Evolutionary conservation across 2,797 vertebrate species (phyloP).

Genomic region (Setipinna tenuifilis): DNA sequence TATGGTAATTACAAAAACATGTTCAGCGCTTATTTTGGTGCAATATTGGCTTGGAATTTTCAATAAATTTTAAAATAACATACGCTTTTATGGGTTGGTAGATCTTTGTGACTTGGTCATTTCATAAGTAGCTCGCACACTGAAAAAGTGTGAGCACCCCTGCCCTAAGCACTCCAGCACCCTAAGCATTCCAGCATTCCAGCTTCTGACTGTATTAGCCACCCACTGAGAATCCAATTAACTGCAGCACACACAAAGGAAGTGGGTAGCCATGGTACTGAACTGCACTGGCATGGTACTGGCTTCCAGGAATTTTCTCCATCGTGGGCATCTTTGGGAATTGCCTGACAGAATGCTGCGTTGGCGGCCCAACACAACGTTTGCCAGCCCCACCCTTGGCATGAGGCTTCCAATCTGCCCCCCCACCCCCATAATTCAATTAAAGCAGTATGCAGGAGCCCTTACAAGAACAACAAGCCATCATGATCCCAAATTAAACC

Average conservation of each 20-base stretch:
- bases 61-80: too few species aligned
- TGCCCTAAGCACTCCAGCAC: too few species aligned
- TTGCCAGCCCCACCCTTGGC: too few species aligned
- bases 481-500: not conserved
- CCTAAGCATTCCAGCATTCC: not conserved
- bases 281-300: too few species aligned
- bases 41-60: too few species aligned
- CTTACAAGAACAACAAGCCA: not conserved
- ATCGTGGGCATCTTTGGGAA: not conserved
- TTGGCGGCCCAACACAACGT: too few species aligned
- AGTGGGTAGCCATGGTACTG: not conserved
- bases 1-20: too few species aligned
- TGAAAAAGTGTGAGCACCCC: too few species aligned
- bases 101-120: too few species aligned
- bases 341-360: not conserved
- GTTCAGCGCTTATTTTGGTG: too few species aligned
- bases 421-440: not conserved
- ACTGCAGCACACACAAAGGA: not conserved
- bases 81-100: too few species aligned
- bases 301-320: not conserved
- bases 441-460: not conserved
- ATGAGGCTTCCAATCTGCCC: not conserved
- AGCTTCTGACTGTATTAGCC: not conserved
- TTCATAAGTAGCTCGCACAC: too few species aligned
- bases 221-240: not conserved